A percentile compares a stretch with the other conserved stretches of the same genome.
Evolutionary conservation across 2,888 invertebrate genomes (phyloP).

Genomic region (Drymonia ruficornis): DNA sequence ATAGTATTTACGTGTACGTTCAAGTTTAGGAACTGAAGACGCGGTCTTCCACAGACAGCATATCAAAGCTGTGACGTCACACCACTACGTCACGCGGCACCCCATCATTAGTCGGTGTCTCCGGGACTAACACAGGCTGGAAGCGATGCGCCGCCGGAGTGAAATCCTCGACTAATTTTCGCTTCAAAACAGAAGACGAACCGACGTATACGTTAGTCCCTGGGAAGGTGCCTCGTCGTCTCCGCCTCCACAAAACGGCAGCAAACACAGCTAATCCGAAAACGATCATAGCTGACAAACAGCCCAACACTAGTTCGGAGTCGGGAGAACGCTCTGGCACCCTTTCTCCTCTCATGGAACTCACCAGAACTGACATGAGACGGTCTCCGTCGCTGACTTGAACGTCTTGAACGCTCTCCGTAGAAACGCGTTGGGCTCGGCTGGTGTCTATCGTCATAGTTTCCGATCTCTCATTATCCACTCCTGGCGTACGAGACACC

Average conservation of each 20-base stretch:
- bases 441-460: constrained; percentile 88
- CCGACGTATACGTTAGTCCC: constrained; percentile 86
- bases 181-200: constrained; percentile 84
- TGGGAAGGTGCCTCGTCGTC: constrained; percentile 81
- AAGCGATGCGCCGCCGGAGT: constrained; percentile 79
- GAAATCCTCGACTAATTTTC: constrained; percentile 86
- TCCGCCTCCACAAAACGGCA: constrained; percentile 83
- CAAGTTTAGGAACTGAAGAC: constrained; percentile 83
- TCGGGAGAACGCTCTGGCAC: constrained; percentile 80
- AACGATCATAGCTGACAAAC: constrained; percentile 83
- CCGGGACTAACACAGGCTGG: constrained; percentile 85
- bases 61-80: constrained; percentile 87
- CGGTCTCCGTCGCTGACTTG: constrained; percentile 84
- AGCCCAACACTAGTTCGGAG: constrained; percentile 85
- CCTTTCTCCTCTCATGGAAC: constrained; percentile 86
- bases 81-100: constrained; percentile 84
- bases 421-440: constrained; percentile 86
- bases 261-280: constrained; percentile 80
- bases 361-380: constrained; percentile 86
- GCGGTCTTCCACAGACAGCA: constrained; percentile 83
- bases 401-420: constrained; percentile 86
- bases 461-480: constrained; percentile 86
- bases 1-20: constrained; percentile 57
- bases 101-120: constrained; percentile 70
- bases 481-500: constrained; percentile 85